These are phyloP conservation scores for Cheumatopsyche charites DNA, from an alignment of 1,140 invertebrate genomes.

Conservation along the genomic window DNA sequence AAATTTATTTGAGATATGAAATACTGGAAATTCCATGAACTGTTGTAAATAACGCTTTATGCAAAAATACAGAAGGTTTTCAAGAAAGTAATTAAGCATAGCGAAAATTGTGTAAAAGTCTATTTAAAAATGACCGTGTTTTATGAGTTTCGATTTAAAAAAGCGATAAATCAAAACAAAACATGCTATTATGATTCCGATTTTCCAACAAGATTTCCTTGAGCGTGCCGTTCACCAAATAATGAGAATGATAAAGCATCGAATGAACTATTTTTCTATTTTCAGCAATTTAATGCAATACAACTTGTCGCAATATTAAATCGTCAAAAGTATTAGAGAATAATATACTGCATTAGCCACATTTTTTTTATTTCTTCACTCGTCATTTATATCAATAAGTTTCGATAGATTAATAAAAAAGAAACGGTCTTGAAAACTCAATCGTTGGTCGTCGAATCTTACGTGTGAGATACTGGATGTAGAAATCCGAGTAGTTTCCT, in stretches of 20 bases:
- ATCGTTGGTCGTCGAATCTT: constrained; percentile 50
- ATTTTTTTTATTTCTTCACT: no score
- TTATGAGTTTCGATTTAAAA: constrained; percentile 26
- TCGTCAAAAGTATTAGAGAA: no score
- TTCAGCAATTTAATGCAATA: neutral
- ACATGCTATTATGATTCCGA: constrained; percentile 20
- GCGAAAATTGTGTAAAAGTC: neutral
- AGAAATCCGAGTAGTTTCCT: constrained; percentile 70
- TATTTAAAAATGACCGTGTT: constrained; percentile 25
- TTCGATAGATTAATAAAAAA: no score
- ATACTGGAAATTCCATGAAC: no score
- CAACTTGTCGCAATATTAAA: no score
- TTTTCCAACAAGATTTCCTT: constrained; percentile 18
- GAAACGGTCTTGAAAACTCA: neutral
- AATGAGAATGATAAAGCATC: constrained; percentile 16
- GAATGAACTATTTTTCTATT: constrained; percentile 6
- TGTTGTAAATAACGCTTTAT: no score
- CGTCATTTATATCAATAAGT: neutral
- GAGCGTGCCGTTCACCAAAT: neutral
- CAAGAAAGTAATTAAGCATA: neutral
- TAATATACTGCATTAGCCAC: neutral
- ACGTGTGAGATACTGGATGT: constrained; percentile 72
- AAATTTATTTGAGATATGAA: no score
- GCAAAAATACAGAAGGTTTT: neutral
- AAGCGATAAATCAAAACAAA: constrained; percentile 31